Evolutionary conservation across 2,113 vertebrate genomes (phyloP), one percentile per base, ranked within the genome.

Genomic region (Athene cunicularia): DNA sequence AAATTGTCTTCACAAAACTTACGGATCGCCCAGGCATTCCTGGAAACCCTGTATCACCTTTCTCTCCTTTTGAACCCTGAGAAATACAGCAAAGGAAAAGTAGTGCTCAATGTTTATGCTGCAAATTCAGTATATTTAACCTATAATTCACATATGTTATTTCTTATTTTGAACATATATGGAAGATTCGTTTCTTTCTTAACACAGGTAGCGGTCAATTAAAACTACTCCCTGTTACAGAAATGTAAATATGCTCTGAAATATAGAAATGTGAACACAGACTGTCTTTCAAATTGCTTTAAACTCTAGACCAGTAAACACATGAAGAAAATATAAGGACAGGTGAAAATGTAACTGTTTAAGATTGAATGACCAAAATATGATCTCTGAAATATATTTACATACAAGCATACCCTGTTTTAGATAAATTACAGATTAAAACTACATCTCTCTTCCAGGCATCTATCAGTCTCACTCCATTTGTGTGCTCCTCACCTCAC

Each of bases 21-120:
- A 99, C 99, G 49, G 98, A 91, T 95, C 95, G 86, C 66, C 99
- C 99, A 94, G 97, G 98, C 95, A 98, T 98, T 96, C 99, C 99
- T 64, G 98, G 96, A 95, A 98, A 98, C 22, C 99, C 99, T 28
- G 70, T 60, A 90, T 96, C 98, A 81, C 99, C 99, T 39, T 97
- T 97, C 77, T 98, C 99, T 94, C 99, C 99, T 87, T 99, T 99
- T 95, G 98, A 98, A 73, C 99, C 99, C 99, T 99, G 90, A 89
- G 93, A 96, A 97, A 97, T 68, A 45, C 3, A 95, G 63, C 18
- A 86, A 90, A 62, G 0, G 0, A 28, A 77, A 84, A 62, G 10
- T 53, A 60, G 35, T 30, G 8, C 35, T 86, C 17, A 79, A 81
- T 30, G 5, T 66, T 76, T 56, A 80, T 37, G 22, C 6, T 58